Conservation (phyloP, 64 coral and sea anemone genomes). For the Pocillopora damicornis region DNA sequence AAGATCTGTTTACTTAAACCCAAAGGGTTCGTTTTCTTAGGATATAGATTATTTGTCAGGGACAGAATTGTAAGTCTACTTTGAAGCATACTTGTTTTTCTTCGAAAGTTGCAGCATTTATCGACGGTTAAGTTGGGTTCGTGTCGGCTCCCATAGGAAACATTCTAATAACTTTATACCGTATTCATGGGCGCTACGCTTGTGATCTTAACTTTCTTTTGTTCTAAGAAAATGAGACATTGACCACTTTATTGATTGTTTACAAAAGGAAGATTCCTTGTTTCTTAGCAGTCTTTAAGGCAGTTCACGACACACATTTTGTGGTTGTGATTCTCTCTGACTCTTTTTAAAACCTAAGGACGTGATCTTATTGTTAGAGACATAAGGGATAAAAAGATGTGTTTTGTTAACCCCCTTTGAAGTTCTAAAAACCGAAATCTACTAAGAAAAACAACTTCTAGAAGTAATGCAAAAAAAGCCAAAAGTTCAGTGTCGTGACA, state of each 20-base stretch:
- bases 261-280: not conserved
- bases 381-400: not conserved
- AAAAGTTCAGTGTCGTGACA: too few relatives aligned
- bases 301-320: not conserved
- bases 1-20: conserved; percentile 57
- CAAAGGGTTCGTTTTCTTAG: conserved; percentile 51
- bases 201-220: conserved; percentile 27
- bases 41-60: conserved; percentile 42
- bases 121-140: not conserved
- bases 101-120: not conserved
- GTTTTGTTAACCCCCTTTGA: conserved; percentile 14
- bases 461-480: not conserved
- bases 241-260: conserved; percentile 24
- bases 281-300: not conserved
- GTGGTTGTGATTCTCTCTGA: not conserved
- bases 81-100: not conserved
- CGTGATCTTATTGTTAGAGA: not conserved
- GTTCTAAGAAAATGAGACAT: conserved; percentile 13
- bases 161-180: not conserved
- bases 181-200: conserved; percentile 23
- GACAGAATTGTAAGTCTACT: not conserved
- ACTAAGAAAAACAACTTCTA: conserved; percentile 15
- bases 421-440: not conserved
- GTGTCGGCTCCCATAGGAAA: not conserved
- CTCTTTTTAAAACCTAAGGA: not conserved